Evolutionary conservation across 2,113 vertebrate genomes (phyloP).

Genomic region (Danionella cerebrum): DNA sequence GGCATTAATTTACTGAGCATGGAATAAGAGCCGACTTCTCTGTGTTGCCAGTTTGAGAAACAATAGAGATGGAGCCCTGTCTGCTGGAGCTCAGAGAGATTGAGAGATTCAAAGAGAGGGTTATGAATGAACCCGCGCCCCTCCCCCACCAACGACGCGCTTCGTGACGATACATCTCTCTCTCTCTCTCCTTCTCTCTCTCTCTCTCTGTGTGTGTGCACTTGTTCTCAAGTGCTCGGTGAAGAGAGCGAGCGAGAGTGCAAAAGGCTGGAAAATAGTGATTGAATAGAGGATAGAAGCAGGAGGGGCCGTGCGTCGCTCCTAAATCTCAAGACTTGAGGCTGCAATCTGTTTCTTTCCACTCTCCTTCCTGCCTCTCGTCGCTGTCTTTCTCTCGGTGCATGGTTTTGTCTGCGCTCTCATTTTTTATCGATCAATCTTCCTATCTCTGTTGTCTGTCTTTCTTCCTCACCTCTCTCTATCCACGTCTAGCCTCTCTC

Average conservation of each 20-base stretch:
- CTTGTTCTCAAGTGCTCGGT: slow-evolving; percentile 13
- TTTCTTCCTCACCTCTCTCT: background rate
- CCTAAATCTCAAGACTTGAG: background rate
- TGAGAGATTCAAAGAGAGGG: background rate
- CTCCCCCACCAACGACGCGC: slow-evolving; percentile 5
- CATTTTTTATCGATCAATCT: background rate
- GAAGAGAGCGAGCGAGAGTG: slow-evolving; percentile 2
- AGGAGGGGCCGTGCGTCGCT: slow-evolving; percentile 16
- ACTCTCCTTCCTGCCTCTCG: background rate
- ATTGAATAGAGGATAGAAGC: slow-evolving; percentile 9
- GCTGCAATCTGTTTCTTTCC: background rate
- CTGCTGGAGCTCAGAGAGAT: slow-evolving; percentile 5
- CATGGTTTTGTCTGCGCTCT: background rate
- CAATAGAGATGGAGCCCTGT: background rate
- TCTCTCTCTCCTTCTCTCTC: too few species aligned
- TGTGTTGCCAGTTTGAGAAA: background rate
- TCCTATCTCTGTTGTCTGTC: slow-evolving; percentile 5
- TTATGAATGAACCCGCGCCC: slow-evolving; percentile 14
- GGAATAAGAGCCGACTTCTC: background rate
- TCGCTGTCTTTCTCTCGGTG: background rate
- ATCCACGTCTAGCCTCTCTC: background rate
- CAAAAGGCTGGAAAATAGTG: slow-evolving; percentile 4
- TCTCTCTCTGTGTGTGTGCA: too few species aligned
- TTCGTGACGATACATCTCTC: slow-evolving; percentile 15
- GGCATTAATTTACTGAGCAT: background rate